Percentiles rank a stretch among this genome's conserved stretches.
These are phyloP conservation scores for Lycia hirtaria DNA, from an alignment of 2,888 invertebrate species.

Conservation along the genomic window DNA sequence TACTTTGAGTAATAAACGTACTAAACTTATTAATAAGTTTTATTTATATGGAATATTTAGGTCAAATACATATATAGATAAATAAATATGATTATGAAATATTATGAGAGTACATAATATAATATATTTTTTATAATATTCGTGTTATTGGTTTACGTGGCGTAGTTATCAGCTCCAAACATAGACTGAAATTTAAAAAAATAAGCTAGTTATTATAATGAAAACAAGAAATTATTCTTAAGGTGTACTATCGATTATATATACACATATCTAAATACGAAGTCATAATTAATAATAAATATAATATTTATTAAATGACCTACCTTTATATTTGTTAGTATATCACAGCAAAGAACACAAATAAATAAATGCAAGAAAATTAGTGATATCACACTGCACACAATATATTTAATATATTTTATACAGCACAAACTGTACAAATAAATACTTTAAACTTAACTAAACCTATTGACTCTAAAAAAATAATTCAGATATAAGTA, in stretches of 20 bases:
- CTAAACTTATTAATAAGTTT: slow-evolving; percentile 49
- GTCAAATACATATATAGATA: slow-evolving; percentile 42
- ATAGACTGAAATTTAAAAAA: slow-evolving; percentile 75
- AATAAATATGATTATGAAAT: slow-evolving; percentile 13
- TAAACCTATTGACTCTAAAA: too few species aligned
- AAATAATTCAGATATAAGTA: too few species aligned
- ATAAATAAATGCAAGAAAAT: slow-evolving; percentile 25
- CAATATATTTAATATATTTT: slow-evolving; percentile 21
- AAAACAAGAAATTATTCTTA: background rate
- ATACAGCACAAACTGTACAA: slow-evolving; percentile 31
- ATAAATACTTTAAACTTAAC: background rate
- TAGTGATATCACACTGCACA: slow-evolving; percentile 33
- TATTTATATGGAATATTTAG: slow-evolving; percentile 45
- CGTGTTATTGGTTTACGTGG: slow-evolving; percentile 47
- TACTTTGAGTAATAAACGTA: slow-evolving; percentile 43
- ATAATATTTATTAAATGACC: slow-evolving; percentile 18
- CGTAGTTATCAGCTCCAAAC: slow-evolving; percentile 80
- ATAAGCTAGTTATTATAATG: slow-evolving; percentile 31
- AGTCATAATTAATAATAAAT: background rate
- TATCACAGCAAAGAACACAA: slow-evolving; percentile 31
- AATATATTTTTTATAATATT: too few species aligned
- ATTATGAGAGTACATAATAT: slow-evolving; percentile 8
- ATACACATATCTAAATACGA: background rate
- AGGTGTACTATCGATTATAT: background rate
- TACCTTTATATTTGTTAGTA: slow-evolving; percentile 27